Base-by-base conservation (phyloP, 1,140 invertebrate genomes). In the Tribolium castaneum region DNA sequence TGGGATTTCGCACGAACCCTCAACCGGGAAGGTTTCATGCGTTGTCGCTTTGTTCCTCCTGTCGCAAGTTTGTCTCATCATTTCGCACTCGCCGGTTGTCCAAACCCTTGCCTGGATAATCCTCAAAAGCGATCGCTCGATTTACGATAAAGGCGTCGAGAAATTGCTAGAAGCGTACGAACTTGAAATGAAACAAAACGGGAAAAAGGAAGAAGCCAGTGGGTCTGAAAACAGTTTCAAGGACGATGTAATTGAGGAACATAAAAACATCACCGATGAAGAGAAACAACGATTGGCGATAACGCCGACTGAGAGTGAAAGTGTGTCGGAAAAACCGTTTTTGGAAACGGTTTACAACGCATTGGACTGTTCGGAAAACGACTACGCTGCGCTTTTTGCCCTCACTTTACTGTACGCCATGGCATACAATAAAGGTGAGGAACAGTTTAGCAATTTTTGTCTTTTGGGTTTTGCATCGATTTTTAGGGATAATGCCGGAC, bases 61-160 rank as follows among this genome's bases (percentile, higher is more conserved):
- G 49, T 98, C 97, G 3, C 95, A 99, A 92, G 96, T 99, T n/a
- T 99, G 98, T 88, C 88, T 99, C 30, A 98, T 99, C 76, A 92
- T 98, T 72, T 94, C 93, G 0, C 95, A 98, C 85, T 90, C 92
- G 6, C 96, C 97, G 1, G 89, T 99, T 70, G 95, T 99, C 6
- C 93, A 95, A 83, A 93, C 94, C 0, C 85, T 99, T 74, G 96
- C 96, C 25, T 93, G 95, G 88, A 95, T 98, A 34, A 94, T 99
- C 82, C 87, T 99, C 1, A 93, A 95, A 84, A 94, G 92, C 1
- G 92, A 95, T 81, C 88, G 91, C 79, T 88, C 89, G 51, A 91
- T 93, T n/a, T 92, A 94, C 80, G 90, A 92, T 85, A 91, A 91
- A 81, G 93, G 93, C 4, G 86, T 84, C 82, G 88, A 82, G 85